Evolutionary conservation across 2,888 invertebrate genomes (phyloP).

Genomic region (Drosophila neoperkinsi): DNA sequence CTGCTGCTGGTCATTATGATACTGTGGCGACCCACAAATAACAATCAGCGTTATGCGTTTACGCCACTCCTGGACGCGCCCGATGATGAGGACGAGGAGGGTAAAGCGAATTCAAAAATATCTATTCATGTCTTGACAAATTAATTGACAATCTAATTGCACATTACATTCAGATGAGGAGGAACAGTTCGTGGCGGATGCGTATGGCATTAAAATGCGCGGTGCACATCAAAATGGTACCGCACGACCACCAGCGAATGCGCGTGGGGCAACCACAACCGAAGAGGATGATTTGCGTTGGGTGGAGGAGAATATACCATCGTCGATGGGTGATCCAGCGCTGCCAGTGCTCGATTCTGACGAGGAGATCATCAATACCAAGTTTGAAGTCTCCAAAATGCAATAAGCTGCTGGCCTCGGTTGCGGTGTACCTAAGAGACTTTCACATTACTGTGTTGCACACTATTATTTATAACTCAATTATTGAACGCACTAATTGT

Average conservation of each 20-base stretch:
- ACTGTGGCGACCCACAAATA: slow-evolving; percentile 97
- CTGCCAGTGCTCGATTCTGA: slow-evolving; percentile 90
- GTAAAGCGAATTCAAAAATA: slow-evolving; percentile 53
- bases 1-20: slow-evolving; percentile 96
- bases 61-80: slow-evolving; percentile 95
- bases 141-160: not conserved
- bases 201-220: slow-evolving; percentile 93
- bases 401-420: slow-evolving; percentile 86
- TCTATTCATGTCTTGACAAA: not conserved
- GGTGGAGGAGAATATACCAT: slow-evolving; percentile 97
- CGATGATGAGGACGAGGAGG: slow-evolving; percentile 91
- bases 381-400: slow-evolving; percentile 96
- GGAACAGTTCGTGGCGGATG: slow-evolving; percentile 94
- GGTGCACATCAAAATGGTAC: slow-evolving; percentile 85
- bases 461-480: slow-evolving; percentile 43
- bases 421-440: slow-evolving; percentile 53
- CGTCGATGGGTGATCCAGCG: slow-evolving; percentile 90
- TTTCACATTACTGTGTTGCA: slow-evolving; percentile 48
- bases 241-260: slow-evolving; percentile 83
- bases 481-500: slow-evolving; percentile 39
- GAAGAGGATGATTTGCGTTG: slow-evolving; percentile 93
- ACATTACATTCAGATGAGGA: slow-evolving; percentile 88
- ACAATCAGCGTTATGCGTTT: slow-evolving; percentile 97
- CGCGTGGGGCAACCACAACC: slow-evolving; percentile 84
- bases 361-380: slow-evolving; percentile 93